A percentile compares a stretch with the other conserved stretches of the same genome.
Conservation (phyloP, 2,888 invertebrate genomes). For the Netelia virgata region DNA sequence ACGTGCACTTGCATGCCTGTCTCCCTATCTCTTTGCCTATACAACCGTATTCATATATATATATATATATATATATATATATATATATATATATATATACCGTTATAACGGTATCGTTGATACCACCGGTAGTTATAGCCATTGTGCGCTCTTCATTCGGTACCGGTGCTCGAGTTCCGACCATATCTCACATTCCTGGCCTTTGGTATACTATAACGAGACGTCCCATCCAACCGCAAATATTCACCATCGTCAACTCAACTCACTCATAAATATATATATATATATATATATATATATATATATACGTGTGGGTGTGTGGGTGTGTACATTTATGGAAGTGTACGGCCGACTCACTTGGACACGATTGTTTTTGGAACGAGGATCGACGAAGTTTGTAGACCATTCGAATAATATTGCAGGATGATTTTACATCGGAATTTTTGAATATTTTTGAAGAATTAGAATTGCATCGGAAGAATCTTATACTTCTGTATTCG, state of each 20-base stretch:
- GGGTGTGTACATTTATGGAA: too few relatives aligned
- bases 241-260: constrained; percentile 41
- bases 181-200: constrained; percentile 82
- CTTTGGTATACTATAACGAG: constrained; percentile 63
- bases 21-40: constrained; percentile 45
- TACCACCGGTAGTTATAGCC: constrained; percentile 50
- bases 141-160: constrained; percentile 80
- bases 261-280: neutral
- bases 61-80: too few relatives aligned
- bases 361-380: neutral
- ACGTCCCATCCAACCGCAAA: constrained; percentile 27
- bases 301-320: too few relatives aligned
- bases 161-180: constrained; percentile 80
- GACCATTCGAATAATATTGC: too few relatives aligned
- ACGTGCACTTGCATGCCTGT: neutral
- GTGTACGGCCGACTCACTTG: neutral
- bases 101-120: constrained; percentile 7
- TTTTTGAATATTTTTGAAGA: too few relatives aligned
- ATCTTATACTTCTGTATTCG: too few relatives aligned
- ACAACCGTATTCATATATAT: too few relatives aligned
- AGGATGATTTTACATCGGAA: too few relatives aligned
- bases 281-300: neutral
- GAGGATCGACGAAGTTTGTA: neutral
- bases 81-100: too few relatives aligned
- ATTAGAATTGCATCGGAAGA: too few relatives aligned